Conservation (phyloP, 2,113 vertebrate genomes). For the Pleuronectes platessa region DNA sequence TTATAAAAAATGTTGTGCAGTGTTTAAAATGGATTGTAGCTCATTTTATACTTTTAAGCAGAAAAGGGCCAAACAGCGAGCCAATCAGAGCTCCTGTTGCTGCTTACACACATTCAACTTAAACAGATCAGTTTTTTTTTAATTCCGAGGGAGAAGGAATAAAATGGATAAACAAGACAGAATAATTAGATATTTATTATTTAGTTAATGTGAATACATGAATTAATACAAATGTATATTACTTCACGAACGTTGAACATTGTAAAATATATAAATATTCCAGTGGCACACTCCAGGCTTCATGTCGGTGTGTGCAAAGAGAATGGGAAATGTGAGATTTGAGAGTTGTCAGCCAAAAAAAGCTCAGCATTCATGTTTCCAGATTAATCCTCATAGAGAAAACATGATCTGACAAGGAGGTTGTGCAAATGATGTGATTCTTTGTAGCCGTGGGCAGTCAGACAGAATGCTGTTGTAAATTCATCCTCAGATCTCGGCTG, state of each 20-base stretch:
- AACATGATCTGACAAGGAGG: background rate
- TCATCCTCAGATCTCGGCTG: background rate
- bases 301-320: constrained; percentile 1
- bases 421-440: background rate
- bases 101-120: too few relatives aligned
- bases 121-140: too few relatives aligned
- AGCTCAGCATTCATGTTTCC: background rate
- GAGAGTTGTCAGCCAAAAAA: constrained; percentile 4
- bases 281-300: background rate
- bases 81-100: too few relatives aligned
- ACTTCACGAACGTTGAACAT: too few relatives aligned
- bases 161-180: background rate
- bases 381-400: background rate
- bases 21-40: too few relatives aligned
- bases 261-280: too few relatives aligned
- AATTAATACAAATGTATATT: background rate
- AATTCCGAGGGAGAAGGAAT: background rate
- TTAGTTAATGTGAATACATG: background rate
- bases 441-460: background rate
- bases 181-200: background rate
- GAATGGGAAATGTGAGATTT: constrained; percentile 14
- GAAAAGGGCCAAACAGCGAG: too few relatives aligned
- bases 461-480: background rate
- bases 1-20: too few relatives aligned
- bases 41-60: too few relatives aligned